Evolutionary conservation across 2,888 invertebrate genomes (phyloP), one percentile per base, ranked within the genome.

Genomic region (Meteorus cinctellus): DNA sequence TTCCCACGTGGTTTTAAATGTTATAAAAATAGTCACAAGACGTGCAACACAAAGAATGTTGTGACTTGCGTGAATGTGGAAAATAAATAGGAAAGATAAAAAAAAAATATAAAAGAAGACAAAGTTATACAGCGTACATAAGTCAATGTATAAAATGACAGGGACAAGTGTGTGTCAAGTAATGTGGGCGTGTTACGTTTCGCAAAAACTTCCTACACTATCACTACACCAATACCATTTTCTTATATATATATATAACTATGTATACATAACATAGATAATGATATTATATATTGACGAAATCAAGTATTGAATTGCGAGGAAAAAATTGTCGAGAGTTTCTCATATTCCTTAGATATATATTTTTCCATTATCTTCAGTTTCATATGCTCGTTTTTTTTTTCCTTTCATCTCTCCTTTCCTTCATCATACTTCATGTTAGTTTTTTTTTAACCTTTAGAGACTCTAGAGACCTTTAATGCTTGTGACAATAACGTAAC

Each of bases 261-360:
- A 8, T 55, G n/a, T 55, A 24, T 4, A 55, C 19, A 55, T 55
- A 55, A 24, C 0, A 55, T 24, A 19, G 19, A 1, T 55, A 55
- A 55, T 55, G 5, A 8, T 10, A 24, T 19, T 55, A 19, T 19
- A 8, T 55, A 55, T 55, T 6, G 19, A 55, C 19, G 55, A 55
- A 55, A 55, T 55, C 19, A 19, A 55, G 55, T 55, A 55, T 55
- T 55, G 55, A 19, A 55, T 55, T 55, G 55, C 55, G 5, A 19
- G 8, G n/a, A 8, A 55, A 55, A 55, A 19, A 19, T 19, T 10
- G 19, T 55, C n/a, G 8, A 55, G 19, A 55, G 55, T 55, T 55
- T 55, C 55, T 55, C 24, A 55, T 55, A 55, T 55, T 55, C n/a
- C 55, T 55, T 8, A 24, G 19, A 55, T 55, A 55, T 55, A 55